These are phyloP conservation scores for Cantharis rufa DNA, from an alignment of 2,888 invertebrate genomes.

Conservation along the genomic window DNA sequence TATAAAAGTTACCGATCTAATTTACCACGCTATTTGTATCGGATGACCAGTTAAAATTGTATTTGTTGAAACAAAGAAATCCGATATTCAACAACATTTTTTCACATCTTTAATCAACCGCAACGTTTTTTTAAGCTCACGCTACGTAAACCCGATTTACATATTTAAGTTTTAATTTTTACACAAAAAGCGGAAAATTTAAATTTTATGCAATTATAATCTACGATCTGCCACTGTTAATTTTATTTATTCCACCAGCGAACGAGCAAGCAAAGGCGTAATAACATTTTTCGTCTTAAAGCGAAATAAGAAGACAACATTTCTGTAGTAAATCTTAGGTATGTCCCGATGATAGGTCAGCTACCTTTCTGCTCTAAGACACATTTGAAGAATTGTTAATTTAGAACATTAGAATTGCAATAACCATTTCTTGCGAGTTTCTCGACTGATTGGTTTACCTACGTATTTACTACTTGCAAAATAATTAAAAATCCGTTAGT, in stretches of 20 bases:
- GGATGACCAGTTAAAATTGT: background rate
- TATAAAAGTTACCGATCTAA: background rate
- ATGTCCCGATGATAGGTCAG: slow-evolving; percentile 20
- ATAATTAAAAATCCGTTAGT: background rate
- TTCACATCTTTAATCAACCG: background rate
- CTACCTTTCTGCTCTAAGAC: slow-evolving; percentile 27
- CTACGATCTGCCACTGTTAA: background rate
- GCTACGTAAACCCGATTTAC: background rate
- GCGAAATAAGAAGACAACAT: background rate
- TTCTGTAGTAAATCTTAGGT: background rate
- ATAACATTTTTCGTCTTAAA: background rate
- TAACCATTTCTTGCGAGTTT: background rate
- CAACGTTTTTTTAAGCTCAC: background rate
- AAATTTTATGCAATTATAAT: background rate
- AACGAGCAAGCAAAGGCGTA: background rate
- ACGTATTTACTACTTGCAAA: background rate
- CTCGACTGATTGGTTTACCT: background rate
- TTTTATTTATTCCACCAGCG: background rate
- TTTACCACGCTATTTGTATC: background rate
- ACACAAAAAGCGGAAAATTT: background rate
- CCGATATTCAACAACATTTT: background rate
- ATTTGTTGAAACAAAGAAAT: background rate
- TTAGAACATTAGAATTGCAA: background rate
- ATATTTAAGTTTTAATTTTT: background rate
- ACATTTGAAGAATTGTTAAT: slow-evolving; percentile 5